These are phyloP conservation scores for Xanthorhoe spadicearia DNA, from an alignment of 2,888 invertebrate species.

Conservation along the genomic window DNA sequence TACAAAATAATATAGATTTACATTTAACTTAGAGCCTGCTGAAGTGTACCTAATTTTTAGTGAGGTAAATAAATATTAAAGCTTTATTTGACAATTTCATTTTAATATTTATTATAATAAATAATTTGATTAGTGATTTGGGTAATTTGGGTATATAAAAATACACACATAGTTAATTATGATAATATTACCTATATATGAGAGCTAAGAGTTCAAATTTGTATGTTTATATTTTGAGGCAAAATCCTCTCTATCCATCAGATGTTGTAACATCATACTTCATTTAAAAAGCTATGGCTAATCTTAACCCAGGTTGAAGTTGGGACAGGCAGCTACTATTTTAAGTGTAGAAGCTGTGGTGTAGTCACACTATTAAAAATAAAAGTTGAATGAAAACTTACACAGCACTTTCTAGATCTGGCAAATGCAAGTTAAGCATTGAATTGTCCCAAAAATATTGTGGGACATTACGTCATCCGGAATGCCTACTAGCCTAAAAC, in stretches of 20 bases:
- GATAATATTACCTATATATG: too few species aligned
- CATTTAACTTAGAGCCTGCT: conserved; percentile 6
- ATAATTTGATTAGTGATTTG: background rate
- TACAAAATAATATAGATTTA: conserved; percentile 2
- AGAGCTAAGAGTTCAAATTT: background rate
- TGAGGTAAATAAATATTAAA: conserved; percentile 5
- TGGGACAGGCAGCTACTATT: too few species aligned
- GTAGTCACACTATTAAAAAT: background rate
- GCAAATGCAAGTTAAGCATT: too few species aligned
- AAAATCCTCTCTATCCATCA: too few species aligned
- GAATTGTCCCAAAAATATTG: background rate
- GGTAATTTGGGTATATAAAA: background rate
- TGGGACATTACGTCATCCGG: background rate
- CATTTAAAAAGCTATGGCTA: too few species aligned
- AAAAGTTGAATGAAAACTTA: background rate
- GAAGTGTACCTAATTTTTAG: conserved; percentile 16
- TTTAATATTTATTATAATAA: conserved; percentile 4
- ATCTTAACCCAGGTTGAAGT: too few species aligned
- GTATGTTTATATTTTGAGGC: too few species aligned
- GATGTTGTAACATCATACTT: too few species aligned
- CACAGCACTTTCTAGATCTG: background rate
- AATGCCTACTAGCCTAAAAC: too few species aligned
- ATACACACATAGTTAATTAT: background rate
- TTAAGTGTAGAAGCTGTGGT: too few species aligned
- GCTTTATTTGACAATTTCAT: conserved; percentile 4